These are phyloP conservation scores for Halcyon senegalensis DNA, from an alignment of 2,113 vertebrate species.

Conservation along the genomic window DNA sequence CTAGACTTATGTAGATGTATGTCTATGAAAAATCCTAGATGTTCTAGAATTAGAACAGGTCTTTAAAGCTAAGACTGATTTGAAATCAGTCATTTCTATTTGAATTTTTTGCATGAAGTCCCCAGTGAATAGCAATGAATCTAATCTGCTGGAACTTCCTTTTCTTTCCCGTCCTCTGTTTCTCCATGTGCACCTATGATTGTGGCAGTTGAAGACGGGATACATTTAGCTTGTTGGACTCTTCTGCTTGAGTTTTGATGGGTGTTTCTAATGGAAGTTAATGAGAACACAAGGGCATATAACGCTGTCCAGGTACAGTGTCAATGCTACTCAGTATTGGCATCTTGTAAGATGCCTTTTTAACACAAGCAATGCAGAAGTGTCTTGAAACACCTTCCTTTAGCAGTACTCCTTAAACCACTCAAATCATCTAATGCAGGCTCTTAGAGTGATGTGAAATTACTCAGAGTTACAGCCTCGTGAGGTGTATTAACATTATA, in stretches of 20 bases:
- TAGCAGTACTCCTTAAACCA: neutral
- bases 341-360: neutral
- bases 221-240: neutral
- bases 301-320: neutral
- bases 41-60: neutral
- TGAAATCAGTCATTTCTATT: neutral
- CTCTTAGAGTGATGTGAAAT: neutral
- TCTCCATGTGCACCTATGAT: neutral
- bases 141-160: neutral
- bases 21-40: neutral
- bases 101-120: neutral
- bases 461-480: neutral
- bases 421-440: neutral
- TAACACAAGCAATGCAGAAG: neutral
- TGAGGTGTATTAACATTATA: neutral
- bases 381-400: neutral
- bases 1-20: neutral
- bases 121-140: neutral
- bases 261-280: neutral
- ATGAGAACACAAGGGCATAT: neutral
- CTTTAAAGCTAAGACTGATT: neutral
- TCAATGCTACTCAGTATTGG: neutral
- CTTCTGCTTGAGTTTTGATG: neutral
- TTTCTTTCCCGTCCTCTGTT: neutral
- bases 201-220: neutral